Percentiles rank a stretch among this genome's conserved stretches.
Conservation (phyloP, 2,797 vertebrate genomes). For the Rhinatrema bivittatum region DNA sequence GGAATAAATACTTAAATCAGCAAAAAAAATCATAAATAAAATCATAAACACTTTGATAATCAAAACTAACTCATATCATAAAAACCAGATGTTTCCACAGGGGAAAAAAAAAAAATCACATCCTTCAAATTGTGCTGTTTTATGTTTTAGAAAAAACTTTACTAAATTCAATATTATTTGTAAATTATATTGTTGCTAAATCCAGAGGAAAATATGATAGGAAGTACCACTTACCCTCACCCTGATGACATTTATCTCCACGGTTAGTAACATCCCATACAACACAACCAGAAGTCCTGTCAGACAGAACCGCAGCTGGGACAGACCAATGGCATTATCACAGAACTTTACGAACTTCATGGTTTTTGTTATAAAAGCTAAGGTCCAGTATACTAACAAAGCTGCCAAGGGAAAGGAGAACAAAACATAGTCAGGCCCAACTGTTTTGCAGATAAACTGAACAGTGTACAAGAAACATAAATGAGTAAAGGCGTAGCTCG, state of each 20-base stretch:
- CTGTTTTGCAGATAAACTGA: background rate
- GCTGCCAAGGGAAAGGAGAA: constrained; percentile 48
- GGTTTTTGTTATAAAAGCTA: constrained; percentile 91
- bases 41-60: too few species aligned
- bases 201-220: too few species aligned
- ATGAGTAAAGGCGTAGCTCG: background rate
- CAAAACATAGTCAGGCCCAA: background rate
- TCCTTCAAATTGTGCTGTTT: too few species aligned
- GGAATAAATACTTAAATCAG: too few species aligned
- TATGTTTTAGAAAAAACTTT: too few species aligned
- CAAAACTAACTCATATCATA: too few species aligned
- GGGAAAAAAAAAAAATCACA: too few species aligned
- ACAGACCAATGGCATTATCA: constrained; percentile 79
- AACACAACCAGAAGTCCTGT: constrained; percentile 82
- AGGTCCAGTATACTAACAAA: constrained; percentile 87
- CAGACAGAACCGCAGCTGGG: constrained; percentile 91
- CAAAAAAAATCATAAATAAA: too few species aligned
- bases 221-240: constrained; percentile 85
- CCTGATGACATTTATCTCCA: constrained; percentile 92
- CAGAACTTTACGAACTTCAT: constrained; percentile 97
- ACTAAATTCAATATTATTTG: too few species aligned
- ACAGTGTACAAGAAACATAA: background rate
- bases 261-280: constrained; percentile 85
- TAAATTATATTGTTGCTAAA: too few species aligned
- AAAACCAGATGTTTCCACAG: too few species aligned